A percentile compares a stretch with the other conserved stretches of the same genome.
Conservation (phyloP, 1,140 invertebrate genomes). For the Nylanderia fulva region DNA sequence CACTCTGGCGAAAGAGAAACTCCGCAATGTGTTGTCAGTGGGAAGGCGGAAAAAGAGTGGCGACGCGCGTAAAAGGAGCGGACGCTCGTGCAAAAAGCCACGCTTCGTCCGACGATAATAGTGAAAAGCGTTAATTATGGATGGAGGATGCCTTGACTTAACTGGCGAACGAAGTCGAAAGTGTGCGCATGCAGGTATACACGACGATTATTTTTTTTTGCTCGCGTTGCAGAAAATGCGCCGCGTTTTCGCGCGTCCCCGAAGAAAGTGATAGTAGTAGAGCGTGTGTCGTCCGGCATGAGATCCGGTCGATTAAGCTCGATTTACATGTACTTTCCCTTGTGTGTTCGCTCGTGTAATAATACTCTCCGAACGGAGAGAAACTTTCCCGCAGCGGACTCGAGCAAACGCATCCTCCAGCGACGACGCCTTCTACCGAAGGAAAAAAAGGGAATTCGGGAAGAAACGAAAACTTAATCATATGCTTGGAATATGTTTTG, state of each 20-base stretch:
- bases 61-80: slow-evolving; percentile 55
- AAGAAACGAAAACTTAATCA: not conserved
- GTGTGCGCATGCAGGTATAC: slow-evolving; percentile 23
- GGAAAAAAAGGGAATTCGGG: too few species aligned
- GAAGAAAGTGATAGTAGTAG: slow-evolving; percentile 62
- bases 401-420: slow-evolving; percentile 36
- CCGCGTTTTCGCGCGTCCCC: slow-evolving; percentile 15
- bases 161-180: slow-evolving; percentile 65
- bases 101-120: slow-evolving; percentile 66
- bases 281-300: slow-evolving; percentile 56
- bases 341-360: slow-evolving; percentile 42
- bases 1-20: slow-evolving; percentile 82
- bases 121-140: slow-evolving; percentile 77
- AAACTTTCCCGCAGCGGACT: slow-evolving; percentile 58
- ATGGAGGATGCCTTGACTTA: slow-evolving; percentile 38
- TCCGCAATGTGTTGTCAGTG: slow-evolving; percentile 68
- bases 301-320: slow-evolving; percentile 65
- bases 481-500: not conserved
- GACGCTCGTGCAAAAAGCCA: slow-evolving; percentile 31
- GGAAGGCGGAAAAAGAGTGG: slow-evolving; percentile 44
- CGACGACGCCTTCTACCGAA: slow-evolving; percentile 46
- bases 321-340: slow-evolving; percentile 73
- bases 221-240: not conserved
- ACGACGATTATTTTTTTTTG: slow-evolving; percentile 45
- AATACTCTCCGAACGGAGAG: slow-evolving; percentile 40